A percentile compares a stretch with the other conserved stretches of the same genome.
Conservation (phyloP, 37 sponge, comb jelly and placozoan species). For the Aplysina aerophoba region DNA sequence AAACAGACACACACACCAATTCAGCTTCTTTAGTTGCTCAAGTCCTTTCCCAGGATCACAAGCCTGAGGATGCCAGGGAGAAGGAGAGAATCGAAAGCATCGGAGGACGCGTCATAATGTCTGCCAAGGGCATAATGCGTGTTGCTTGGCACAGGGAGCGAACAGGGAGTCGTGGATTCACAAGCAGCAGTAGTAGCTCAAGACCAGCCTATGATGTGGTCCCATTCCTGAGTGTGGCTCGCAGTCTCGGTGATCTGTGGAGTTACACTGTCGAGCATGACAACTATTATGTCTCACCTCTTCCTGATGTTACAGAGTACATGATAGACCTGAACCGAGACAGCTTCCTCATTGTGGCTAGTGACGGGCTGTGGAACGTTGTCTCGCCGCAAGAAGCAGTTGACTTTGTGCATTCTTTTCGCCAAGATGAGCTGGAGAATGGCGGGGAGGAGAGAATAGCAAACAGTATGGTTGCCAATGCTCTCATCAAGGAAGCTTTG, state of each 20-base stretch:
- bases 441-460: not conserved
- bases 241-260: constrained; percentile 95
- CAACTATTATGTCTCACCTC: constrained; percentile 86
- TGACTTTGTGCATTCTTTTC: constrained; percentile 57
- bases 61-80: constrained; percentile 87
- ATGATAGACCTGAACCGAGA: constrained; percentile 54
- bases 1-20: not conserved
- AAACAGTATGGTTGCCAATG: constrained; percentile 57
- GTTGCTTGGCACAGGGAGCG: constrained; percentile 89
- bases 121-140: constrained; percentile 71
- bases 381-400: constrained; percentile 79
- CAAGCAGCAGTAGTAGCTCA: constrained; percentile 18
- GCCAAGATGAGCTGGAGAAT: constrained; percentile 34
- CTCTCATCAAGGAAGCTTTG: constrained; percentile 75
- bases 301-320: constrained; percentile 77
- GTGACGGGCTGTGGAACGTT: constrained; percentile 92
- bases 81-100: constrained; percentile 59
- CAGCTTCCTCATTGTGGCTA: constrained; percentile 79
- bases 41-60: constrained; percentile 88
- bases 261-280: constrained; percentile 66
- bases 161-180: not conserved
- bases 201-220: constrained; percentile 47
- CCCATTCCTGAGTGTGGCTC: constrained; percentile 92
- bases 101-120: constrained; percentile 70
- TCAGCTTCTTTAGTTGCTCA: constrained; percentile 30